Evolutionary conservation across 2,888 invertebrate species (phyloP).

Genomic region (Andricus quercusramuli): DNA sequence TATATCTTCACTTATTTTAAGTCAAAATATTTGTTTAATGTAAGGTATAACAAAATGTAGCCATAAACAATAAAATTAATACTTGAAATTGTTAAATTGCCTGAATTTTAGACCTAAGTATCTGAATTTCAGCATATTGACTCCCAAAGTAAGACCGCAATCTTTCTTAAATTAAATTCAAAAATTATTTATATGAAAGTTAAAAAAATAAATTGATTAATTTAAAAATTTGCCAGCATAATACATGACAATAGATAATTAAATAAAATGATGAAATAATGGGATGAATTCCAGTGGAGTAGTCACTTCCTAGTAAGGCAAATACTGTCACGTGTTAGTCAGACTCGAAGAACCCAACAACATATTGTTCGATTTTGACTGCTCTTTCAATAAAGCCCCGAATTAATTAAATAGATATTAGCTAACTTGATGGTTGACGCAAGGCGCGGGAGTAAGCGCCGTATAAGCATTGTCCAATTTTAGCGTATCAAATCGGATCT

Average conservation of each 20-base stretch:
- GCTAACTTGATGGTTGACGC: constrained; percentile 67
- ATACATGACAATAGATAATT: not conserved
- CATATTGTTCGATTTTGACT: constrained; percentile 60
- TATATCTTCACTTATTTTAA: too few relatives aligned
- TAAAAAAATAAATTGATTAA: too few relatives aligned
- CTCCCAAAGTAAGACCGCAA: too few relatives aligned
- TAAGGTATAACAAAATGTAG: too few relatives aligned
- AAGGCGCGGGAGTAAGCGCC: constrained; percentile 51
- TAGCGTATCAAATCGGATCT: constrained; percentile 69
- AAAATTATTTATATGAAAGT: too few relatives aligned
- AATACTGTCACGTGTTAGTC: constrained; percentile 23
- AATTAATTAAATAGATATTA: constrained; percentile 78
- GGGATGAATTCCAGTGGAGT: constrained; percentile 14
- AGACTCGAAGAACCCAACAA: constrained; percentile 41
- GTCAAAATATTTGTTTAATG: too few relatives aligned
- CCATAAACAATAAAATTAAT: too few relatives aligned
- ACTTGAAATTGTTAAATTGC: too few relatives aligned
- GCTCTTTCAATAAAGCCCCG: constrained; percentile 57
- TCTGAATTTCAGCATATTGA: too few relatives aligned
- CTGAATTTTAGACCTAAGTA: too few relatives aligned
- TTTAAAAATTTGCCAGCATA: not conserved
- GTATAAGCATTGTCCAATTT: constrained; percentile 64
- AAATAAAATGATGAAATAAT: constrained; percentile 11
- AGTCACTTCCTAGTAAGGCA: constrained; percentile 15
- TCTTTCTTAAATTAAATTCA: too few relatives aligned